Percentiles rank a stretch among this genome's conserved stretches.
Evolutionary conservation across 2,888 invertebrate species (phyloP).

Genomic region (Orthonevra nobilis): DNA sequence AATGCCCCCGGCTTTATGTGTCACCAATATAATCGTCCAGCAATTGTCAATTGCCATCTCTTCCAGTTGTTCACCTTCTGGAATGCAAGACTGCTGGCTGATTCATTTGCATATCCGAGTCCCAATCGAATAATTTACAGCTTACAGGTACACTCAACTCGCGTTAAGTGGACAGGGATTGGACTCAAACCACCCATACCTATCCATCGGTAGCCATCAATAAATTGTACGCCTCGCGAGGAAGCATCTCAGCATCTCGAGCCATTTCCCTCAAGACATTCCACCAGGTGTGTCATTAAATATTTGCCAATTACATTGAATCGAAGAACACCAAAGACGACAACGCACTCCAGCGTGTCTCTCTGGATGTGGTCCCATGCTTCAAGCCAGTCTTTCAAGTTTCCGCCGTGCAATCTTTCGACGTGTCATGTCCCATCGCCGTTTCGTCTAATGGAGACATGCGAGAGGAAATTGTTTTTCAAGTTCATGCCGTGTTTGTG

Average conservation of each 20-base stretch:
- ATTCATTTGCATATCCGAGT: no score
- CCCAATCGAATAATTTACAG: no score
- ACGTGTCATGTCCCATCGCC: neutral
- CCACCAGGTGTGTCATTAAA: conserved; percentile 55
- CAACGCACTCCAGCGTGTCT: conserved; percentile 29
- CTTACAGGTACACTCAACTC: neutral
- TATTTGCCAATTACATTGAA: conserved; percentile 47
- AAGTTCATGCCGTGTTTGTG: conserved; percentile 24
- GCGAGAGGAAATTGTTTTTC: conserved; percentile 32
- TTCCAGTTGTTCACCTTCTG: no score
- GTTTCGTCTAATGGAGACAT: conserved; percentile 31
- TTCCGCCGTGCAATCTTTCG: conserved; percentile 26
- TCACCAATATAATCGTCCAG: no score
- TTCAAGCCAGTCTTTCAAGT: conserved; percentile 45
- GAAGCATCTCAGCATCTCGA: neutral
- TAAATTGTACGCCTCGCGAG: conserved; percentile 30
- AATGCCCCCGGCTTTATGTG: no score
- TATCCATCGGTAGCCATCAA: conserved; percentile 27
- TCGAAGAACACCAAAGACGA: conserved; percentile 19
- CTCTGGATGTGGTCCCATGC: neutral
- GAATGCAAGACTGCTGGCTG: no score
- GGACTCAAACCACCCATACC: conserved; percentile 3
- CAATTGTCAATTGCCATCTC: no score
- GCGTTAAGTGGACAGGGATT: neutral
- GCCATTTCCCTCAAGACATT: conserved; percentile 4